phyloP scores from a whole-genome alignment of 2,113 vertebrate genomes.

The Thermophis baileyi region DNA sequence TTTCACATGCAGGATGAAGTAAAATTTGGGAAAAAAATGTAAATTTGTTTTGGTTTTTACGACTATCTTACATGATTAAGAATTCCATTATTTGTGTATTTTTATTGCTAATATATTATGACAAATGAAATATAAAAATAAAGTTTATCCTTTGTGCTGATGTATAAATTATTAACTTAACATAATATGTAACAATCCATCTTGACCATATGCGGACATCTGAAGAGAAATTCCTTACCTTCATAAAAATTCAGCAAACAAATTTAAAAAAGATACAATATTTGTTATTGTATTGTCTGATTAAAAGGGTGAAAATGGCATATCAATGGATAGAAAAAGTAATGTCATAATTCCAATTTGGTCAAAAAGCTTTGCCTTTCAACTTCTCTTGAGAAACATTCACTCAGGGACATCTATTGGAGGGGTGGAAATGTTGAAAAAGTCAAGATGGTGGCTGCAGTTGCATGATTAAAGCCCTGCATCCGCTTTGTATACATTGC shows the following conservation, averaged over 20 bases:
- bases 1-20: slow-evolving; percentile 39
- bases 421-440: not conserved
- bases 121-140: slow-evolving; percentile 24
- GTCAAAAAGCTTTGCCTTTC: not conserved
- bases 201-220: not conserved
- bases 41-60: slow-evolving; percentile 10
- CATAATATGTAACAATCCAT: slow-evolving; percentile 28
- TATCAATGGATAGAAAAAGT: not conserved
- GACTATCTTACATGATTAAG: slow-evolving; percentile 36
- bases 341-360: not conserved
- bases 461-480: not conserved
- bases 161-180: slow-evolving; percentile 29
- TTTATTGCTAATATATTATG: slow-evolving; percentile 10
- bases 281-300: not conserved
- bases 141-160: slow-evolving; percentile 15
- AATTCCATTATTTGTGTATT: not conserved
- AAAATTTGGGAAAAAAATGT: slow-evolving; percentile 25
- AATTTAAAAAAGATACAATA: not conserved
- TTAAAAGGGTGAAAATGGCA: not conserved
- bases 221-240: too few species aligned
- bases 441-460: not conserved
- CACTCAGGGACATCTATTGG: not conserved
- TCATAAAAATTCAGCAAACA: not conserved
- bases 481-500: not conserved
- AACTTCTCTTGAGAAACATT: not conserved